Evolutionary conservation across 2,888 invertebrate genomes (phyloP).

Genomic region (Archips xylosteana): DNA sequence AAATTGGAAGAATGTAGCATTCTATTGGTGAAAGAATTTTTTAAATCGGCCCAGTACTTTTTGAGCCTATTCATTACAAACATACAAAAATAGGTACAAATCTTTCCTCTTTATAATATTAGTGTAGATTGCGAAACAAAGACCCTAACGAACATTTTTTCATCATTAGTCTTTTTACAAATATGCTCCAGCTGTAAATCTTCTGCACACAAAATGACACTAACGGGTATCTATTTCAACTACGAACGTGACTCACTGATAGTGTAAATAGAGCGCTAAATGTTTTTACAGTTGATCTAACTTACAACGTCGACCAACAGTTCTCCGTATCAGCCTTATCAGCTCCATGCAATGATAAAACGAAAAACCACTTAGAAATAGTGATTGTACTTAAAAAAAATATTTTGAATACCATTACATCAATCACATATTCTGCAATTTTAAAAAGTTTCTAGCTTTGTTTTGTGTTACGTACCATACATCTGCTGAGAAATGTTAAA

Average conservation of each 20-base stretch:
- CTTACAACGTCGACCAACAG: slow-evolving; percentile 18
- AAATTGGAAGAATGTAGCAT: no score
- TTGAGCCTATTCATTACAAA: no score
- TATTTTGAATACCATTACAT: slow-evolving; percentile 28
- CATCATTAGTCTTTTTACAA: not conserved
- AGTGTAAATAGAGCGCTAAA: slow-evolving; percentile 33
- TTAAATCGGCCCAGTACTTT: no score
- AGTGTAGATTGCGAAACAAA: slow-evolving; percentile 5
- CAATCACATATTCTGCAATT: slow-evolving; percentile 6
- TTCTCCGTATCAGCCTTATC: slow-evolving; percentile 40
- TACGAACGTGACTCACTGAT: slow-evolving; percentile 26
- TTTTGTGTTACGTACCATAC: not conserved
- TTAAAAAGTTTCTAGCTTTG: not conserved
- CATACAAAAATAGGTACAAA: no score
- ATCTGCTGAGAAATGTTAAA: slow-evolving; percentile 6
- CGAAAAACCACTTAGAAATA: slow-evolving; percentile 20
- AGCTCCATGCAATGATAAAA: slow-evolving; percentile 25
- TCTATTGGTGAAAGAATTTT: no score
- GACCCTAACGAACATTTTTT: not conserved
- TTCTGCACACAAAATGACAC: slow-evolving; percentile 13
- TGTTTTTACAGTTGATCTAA: slow-evolving; percentile 37
- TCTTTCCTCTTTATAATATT: no score
- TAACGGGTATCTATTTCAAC: slow-evolving; percentile 16
- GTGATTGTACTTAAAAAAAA: slow-evolving; percentile 26
- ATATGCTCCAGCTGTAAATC: not conserved